These are phyloP conservation scores for Caenorhabditis sp. DNA, from an alignment of 2,888 invertebrate genomes.

Conservation along the genomic window DNA sequence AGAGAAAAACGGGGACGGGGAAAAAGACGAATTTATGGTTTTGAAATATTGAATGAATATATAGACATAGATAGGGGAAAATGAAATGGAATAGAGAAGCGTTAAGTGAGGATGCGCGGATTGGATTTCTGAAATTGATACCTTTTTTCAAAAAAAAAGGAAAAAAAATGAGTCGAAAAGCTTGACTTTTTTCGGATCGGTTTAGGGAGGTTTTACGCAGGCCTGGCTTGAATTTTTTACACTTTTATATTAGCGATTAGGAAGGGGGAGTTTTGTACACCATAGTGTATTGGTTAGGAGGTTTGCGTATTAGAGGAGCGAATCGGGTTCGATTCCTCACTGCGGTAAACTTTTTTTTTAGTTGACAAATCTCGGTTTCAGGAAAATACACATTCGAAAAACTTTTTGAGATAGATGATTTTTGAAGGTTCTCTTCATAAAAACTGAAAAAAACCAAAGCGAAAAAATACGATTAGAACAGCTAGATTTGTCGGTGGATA, in stretches of 20 bases:
- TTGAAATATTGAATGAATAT: neutral
- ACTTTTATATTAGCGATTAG: no score
- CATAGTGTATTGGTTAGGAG: no score
- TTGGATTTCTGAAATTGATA: neutral
- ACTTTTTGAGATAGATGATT: no score
- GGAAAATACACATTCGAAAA: no score
- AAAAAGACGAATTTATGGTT: neutral
- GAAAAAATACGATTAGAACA: neutral
- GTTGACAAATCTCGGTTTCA: no score
- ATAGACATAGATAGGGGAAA: neutral
- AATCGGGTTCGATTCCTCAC: no score
- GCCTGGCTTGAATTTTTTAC: no score
- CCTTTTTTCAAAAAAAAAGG: neutral
- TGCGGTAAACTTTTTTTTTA: no score
- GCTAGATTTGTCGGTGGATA: neutral
- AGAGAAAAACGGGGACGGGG: neutral
- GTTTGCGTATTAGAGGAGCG: no score
- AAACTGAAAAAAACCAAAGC: neutral
- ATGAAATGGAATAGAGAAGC: constrained; percentile 12
- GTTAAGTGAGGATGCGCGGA: constrained; percentile 21
- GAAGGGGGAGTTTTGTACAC: no score
- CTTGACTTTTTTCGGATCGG: no score
- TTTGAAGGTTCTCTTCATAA: neutral
- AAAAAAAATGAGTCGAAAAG: neutral
- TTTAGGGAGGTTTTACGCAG: no score